Evolutionary conservation across 2,797 vertebrate species (phyloP).

Genomic region (Ibycter americanus): DNA sequence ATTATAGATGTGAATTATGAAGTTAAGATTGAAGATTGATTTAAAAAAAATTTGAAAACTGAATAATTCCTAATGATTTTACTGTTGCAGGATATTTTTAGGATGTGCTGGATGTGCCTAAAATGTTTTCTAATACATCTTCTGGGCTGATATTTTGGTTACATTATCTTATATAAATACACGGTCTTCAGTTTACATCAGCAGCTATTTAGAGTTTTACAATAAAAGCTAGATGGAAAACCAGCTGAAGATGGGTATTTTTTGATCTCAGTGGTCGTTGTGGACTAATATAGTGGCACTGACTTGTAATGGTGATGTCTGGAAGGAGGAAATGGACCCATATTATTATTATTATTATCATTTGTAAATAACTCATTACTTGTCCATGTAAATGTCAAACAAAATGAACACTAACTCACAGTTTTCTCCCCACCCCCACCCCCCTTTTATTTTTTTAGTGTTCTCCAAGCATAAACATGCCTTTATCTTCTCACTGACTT

Average conservation of each 20-base stretch:
- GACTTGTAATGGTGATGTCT: not conserved
- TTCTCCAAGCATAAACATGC: not conserved
- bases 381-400: not conserved
- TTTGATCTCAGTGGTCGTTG: not conserved
- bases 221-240: not conserved
- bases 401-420: not conserved
- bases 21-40: not conserved
- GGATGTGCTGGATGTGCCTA: not conserved
- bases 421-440: not conserved
- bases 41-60: not conserved
- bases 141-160: not conserved
- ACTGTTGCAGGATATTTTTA: constrained; percentile 28
- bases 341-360: not conserved
- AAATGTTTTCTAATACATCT: not conserved
- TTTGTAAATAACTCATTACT: not conserved
- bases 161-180: not conserved
- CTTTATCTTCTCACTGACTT: not conserved
- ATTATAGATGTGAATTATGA: constrained; percentile 8
- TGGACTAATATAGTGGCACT: not conserved
- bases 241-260: not conserved
- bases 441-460: not conserved
- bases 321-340: not conserved
- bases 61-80: not conserved
- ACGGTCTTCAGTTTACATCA: not conserved
- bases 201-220: not conserved